Conservation (phyloP, 2,888 invertebrate genomes). For the Brachyptera putata region DNA sequence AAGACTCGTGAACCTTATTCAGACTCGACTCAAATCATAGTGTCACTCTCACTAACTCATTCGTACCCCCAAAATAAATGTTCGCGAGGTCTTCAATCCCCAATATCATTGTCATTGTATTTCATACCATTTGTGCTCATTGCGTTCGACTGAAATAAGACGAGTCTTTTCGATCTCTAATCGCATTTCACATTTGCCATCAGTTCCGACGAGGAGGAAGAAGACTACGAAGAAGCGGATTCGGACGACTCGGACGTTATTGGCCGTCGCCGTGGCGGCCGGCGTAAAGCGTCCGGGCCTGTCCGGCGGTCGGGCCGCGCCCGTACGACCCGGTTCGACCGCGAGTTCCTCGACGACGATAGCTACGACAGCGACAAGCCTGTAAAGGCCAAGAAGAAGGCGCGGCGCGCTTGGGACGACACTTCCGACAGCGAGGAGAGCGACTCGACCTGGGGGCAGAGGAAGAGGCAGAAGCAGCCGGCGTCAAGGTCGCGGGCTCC, state of each 20-base stretch:
- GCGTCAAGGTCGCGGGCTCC: not conserved
- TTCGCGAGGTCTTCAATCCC: too few relatives aligned
- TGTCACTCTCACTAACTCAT: too few relatives aligned
- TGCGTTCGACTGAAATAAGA: too few relatives aligned
- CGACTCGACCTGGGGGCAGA: slow-evolving; percentile 54
- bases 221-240: slow-evolving; percentile 55
- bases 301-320: slow-evolving; percentile 53
- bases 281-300: slow-evolving; percentile 45
- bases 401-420: slow-evolving; percentile 56
- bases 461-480: slow-evolving; percentile 44
- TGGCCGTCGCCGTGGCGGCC: slow-evolving; percentile 44
- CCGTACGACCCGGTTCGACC: slow-evolving; percentile 51
- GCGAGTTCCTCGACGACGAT: slow-evolving; percentile 55
- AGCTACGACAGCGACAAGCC: slow-evolving; percentile 55
- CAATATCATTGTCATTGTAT: too few relatives aligned
- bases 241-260: slow-evolving; percentile 50
- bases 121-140: too few relatives aligned
- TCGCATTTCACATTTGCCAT: slow-evolving; percentile 35
- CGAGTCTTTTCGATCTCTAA: too few relatives aligned
- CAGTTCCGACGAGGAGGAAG: slow-evolving; percentile 50
- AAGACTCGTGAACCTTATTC: too few relatives aligned
- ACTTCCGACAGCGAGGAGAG: slow-evolving; percentile 56
- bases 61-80: too few relatives aligned
- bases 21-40: too few relatives aligned
- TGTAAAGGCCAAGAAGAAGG: slow-evolving; percentile 44